Evolutionary conservation across 2,113 vertebrate genomes (phyloP), one percentile per base, ranked within the genome.

Genomic region (Piprites chloris): DNA sequence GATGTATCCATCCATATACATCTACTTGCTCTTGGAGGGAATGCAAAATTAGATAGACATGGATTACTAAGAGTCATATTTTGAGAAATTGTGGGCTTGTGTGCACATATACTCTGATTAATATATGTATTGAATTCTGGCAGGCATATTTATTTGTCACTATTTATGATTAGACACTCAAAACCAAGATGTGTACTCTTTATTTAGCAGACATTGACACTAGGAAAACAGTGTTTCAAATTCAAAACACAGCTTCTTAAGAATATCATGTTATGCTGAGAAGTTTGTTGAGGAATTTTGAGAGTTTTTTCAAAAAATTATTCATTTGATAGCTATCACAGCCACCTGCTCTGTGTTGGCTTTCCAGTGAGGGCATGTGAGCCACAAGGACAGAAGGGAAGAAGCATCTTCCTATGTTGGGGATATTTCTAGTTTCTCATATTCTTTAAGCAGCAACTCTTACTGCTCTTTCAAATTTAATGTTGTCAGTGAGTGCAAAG

Each of bases 301-400:
- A 75, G 35, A 9, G 1, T 32, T 68, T 35, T 37, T 73, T 33
- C 22, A 11, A 61, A 59, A 73, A 61, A 23, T 69, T 28, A 39
- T 14, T 44, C 0, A 12, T 49, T n/a, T 62, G 42, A 58, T 33
- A 65, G 46, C 4, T 8, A 37, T 56, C 61, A 72, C 15, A 83
- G 22, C 50, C 41, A 41, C 14, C 85, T 32, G 47, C 24, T 73
- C 28, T 68, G 41, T 59, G 32, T 74, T 50, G 52, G 53, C 41
- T 35, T 55, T 67, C 16, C n/a, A 53, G 24, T 15, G 41, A 88
- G 41, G 41, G 41, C 24, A 32, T 3, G 2, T 9, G 24, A 61
- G 52, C 35, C 1, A 2, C 0, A 0, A 19, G 13, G 35, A 9
- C 32, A 67, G 53, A 61, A 50, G 21, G 7, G 32, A 61, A 59